Evolutionary conservation across 2,888 invertebrate genomes (phyloP), one percentile per base, ranked within the genome.

Genomic region (Isoperla grammatica): DNA sequence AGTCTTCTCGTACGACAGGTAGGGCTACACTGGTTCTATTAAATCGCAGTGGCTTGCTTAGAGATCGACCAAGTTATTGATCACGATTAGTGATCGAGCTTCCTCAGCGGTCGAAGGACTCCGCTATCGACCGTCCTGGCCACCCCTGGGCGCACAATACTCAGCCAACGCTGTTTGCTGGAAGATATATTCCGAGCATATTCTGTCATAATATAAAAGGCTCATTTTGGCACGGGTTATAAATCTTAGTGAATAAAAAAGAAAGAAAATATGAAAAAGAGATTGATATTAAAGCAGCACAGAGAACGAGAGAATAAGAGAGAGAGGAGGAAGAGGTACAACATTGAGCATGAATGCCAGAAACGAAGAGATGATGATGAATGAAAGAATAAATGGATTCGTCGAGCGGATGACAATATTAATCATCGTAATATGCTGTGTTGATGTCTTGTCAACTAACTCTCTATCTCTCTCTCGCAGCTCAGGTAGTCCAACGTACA

Each of bases 211-310:
- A 74, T 74, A 74, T 73, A 73, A 73, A 74, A 72, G 72, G 71
- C 70, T 71, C 69, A 65, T 65, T 67, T 69, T 71, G 74, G 74
- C 74, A 71, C 70, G 70, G 67, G 70, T 71, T 71, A 74, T 75
- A 75, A 75, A 75, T 75, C 74, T 72, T 73, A 72, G 73, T 73
- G 70, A 74, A 74, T 73, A 71, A 69, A 74, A 74, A 74, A 73
- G 73, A 74, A 74, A 73, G 73, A 74, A 73, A 73, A 73, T 73
- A 73, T 72, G 72, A 70, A 70, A 70, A 69, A 43, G 39, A 59
- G 39, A 59, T 55, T 54, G 37, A 46, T 22, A 45, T 35, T 39
- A 59, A 48, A 40, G 42, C 35, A 8, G 20, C 39, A 42, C 11
- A 15, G 29, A 43, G 42, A 48, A 48, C 19, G 49, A 50, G 50